Evolutionary conservation across 1,140 invertebrate genomes (phyloP), one percentile per base, ranked within the genome.

Genomic region (Nomia melanderi): DNA sequence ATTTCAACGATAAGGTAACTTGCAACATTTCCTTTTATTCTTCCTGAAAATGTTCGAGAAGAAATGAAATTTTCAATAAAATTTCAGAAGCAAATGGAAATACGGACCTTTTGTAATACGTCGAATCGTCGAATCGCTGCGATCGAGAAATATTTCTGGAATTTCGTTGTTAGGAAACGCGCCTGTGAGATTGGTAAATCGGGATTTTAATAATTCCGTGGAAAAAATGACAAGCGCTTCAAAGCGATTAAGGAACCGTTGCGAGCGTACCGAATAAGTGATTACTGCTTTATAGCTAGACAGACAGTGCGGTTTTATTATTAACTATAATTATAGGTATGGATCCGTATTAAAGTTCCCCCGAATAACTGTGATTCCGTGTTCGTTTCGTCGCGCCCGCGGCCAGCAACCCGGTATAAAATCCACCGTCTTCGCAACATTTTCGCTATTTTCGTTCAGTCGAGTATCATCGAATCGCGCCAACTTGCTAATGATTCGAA

Each of bases 221-320:
- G 2, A 14, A 33, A 47, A 60, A 67, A 17, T 11, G 6, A 25
- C 14, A 53, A 70, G 17, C 23, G 44, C 50, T 81, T 39, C 39
- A 65, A 23, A 36, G 33, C 62, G 47, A 60, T 69, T 65, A 65
- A 71, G 78, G 36, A 81, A 81, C 60, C 65, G 33, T 53, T n/a
- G 39, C 31, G 65, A 76, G 11, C 74, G 57, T 44, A 5, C 27
- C 53, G 12, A 82, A 81, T 23, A 23, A 71, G 70, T 9, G 59
- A 62, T 71, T 84, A 67, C 67, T 66, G 78, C 60, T 76, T 57
- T 79, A 78, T 81, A 87, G 79, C 86, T 85, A 87, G n/a, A 88
- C 86, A 89, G 87, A 41, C 39, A 25, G 84, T 92, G 91, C 91
- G 91, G 91, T 91, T 92, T 90, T 87, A 88, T 89, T 91, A 92